A percentile compares a stretch with the other conserved stretches of the same genome.
phyloP scores from a whole-genome alignment of 2,888 invertebrate species.

The Diarsia brunnea region DNA sequence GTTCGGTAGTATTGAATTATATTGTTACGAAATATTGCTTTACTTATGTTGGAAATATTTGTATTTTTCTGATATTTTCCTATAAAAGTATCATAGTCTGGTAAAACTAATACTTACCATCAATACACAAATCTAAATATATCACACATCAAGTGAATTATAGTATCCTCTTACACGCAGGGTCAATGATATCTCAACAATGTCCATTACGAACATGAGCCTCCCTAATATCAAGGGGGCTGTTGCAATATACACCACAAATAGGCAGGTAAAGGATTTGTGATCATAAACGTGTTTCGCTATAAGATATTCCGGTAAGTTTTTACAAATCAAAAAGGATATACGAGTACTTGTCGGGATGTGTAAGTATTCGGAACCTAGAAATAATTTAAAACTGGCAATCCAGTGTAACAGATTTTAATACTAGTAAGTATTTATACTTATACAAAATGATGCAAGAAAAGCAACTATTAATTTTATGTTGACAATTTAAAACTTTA shows the following conservation, averaged over 20 bases:
- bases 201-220: constrained; percentile 35
- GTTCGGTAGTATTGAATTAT: background rate
- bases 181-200: constrained; percentile 32
- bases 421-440: background rate
- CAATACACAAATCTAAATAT: constrained; percentile 22
- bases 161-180: constrained; percentile 35
- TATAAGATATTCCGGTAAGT: too few species aligned
- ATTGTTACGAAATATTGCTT: background rate
- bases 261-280: background rate
- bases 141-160: constrained; percentile 24
- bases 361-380: background rate
- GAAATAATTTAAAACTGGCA: background rate
- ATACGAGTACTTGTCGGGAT: background rate
- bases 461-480: background rate
- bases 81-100: background rate
- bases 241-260: constrained; percentile 17
- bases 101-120: background rate
- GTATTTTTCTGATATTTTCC: background rate
- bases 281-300: background rate
- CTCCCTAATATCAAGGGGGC: constrained; percentile 21
- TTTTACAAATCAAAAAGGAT: background rate
- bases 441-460: background rate
- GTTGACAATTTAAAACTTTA: background rate
- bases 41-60: background rate
- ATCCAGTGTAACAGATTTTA: background rate